Evolutionary conservation across 2,888 invertebrate species (phyloP), one percentile per base, ranked within the genome.

Genomic region (Elysia crispata): DNA sequence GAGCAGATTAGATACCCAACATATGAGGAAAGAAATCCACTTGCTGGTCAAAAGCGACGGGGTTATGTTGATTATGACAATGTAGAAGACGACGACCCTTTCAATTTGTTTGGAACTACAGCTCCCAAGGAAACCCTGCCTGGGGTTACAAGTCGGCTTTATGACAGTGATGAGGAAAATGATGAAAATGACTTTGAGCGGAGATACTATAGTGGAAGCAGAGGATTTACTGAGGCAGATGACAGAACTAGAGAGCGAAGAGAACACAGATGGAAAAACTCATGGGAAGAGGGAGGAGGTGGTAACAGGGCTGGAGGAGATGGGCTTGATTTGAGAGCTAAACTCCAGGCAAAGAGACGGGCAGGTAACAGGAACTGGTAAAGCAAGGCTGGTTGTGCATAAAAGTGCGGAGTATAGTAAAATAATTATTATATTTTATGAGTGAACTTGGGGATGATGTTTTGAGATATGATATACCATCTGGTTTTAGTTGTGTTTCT

Each of bases 121-220:
- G 62, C 28, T 49, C 31, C 41, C 18, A 95, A 95, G 91, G 97
- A 97, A 1, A 97, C 97, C 94, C 41, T 41, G 41, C 41, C 41
- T 41, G 41, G 5, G 41, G 41, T n/a, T n/a, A n/a, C n/a, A n/a
- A n/a, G n/a, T n/a, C n/a, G 41, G 11, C 5, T 41, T 3, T 41
- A 41, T 11, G 41, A 11, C 41, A 41, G 41, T 41, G 96, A 96
- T 64, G 96, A 97, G 5, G 93, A 97, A 84, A 97, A 96, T 92
- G 97, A 97, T 62, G 96, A 96, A 92, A 97, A 97, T 90, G 97
- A 97, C 0, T 96, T 95, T 1, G 97, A 70, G 18, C 18, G 13
- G n/a, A 62, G 67, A 50, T n/a, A n/a, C 13, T 8, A 15, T 20
- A 49, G 20, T 18, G 41, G 41, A 0, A 20, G 57, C 15, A 15